Evolutionary conservation across 2,113 vertebrate genomes (phyloP), one percentile per base, ranked within the genome.

Genomic region (Psittacula cyanocephala): DNA sequence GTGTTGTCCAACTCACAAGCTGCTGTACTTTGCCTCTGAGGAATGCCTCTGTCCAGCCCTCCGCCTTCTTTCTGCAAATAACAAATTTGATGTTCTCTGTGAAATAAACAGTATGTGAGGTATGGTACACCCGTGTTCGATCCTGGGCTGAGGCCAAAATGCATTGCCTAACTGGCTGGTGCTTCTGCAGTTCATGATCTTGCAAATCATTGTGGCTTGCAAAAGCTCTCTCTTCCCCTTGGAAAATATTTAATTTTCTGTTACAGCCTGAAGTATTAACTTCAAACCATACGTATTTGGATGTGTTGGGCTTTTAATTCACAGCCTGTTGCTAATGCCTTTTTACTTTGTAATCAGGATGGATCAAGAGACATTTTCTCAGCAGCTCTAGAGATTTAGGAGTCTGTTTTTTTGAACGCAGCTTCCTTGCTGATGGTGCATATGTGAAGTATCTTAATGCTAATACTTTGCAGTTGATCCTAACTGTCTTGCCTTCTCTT

Each of bases 71-170:
- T 11, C 53, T 64, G 4, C 4, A 44, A 8, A 17, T 47, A 39
- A 18, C 1, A 0, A 53, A 65, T 93, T 69, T 80, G 81, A 23
- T 82, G 85, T 91, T 95, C 82, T 50, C 59, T 10, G 24, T 43
- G 71, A 14, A 47, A 43, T 29, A 91, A 91, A 84, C 89, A 94
- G 87, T 64, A 19, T 4, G 0, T 3, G n/a, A 75, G 87, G 95
- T 94, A 91, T 80, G 87, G 31, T 55, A 4, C 37, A 3, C 17
- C 46, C 1, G 2, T 57, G 67, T 47, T 82, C 0, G 0, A 2
- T 37, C 37, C 50, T n/a, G 2, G 46, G 31, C 18, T 0, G 1
- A 63, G 67, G 87, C 87, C 75, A 82, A 0, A 28, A 69, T 22
- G 19, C 37, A 3, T 81, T 92, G 81, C 87, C 43, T 47, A 81